These are phyloP conservation scores for Epinephelus malabaricus DNA, from an alignment of 2,797 vertebrate species.

Conservation along the genomic window DNA sequence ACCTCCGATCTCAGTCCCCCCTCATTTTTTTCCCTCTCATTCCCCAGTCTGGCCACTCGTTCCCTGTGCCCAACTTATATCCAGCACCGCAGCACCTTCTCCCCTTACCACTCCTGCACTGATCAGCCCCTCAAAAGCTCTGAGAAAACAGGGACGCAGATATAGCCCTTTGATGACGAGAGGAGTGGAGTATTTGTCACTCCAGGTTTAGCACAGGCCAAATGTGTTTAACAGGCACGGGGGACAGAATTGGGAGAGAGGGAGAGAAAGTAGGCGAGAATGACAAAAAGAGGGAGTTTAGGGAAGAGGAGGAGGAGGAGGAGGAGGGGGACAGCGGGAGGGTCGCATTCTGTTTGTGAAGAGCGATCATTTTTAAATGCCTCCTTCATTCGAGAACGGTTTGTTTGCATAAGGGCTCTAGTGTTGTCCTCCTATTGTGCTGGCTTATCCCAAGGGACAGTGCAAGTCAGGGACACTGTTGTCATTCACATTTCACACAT, in stretches of 20 bases:
- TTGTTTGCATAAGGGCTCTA: constrained; percentile 83
- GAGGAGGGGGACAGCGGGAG: constrained; percentile 9
- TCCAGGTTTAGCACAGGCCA: constrained; percentile 61
- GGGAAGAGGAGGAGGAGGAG: background rate
- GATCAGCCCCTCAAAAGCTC: constrained; percentile 29
- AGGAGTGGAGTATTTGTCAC: constrained; percentile 60
- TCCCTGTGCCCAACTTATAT: constrained; percentile 52
- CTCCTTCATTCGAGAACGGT: constrained; percentile 80
- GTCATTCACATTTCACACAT: constrained; percentile 73
- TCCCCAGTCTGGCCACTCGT: constrained; percentile 33
- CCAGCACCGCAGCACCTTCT: constrained; percentile 38
- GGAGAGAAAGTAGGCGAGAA: constrained; percentile 25
- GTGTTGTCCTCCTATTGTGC: constrained; percentile 75
- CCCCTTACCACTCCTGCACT: constrained; percentile 18
- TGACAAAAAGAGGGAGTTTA: constrained; percentile 42
- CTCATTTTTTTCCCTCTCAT: constrained; percentile 24
- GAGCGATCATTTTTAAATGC: constrained; percentile 80
- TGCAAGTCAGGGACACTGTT: constrained; percentile 63
- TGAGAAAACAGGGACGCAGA: constrained; percentile 45
- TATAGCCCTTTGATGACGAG: constrained; percentile 48
- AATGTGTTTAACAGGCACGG: constrained; percentile 55
- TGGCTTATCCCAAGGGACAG: constrained; percentile 73
- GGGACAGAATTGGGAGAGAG: constrained; percentile 16
- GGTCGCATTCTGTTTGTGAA: constrained; percentile 74
- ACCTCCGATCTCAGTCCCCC: constrained; percentile 65